Evolutionary conservation across 2,888 invertebrate genomes (phyloP).

Genomic region (Stenichneumon culpator): DNA sequence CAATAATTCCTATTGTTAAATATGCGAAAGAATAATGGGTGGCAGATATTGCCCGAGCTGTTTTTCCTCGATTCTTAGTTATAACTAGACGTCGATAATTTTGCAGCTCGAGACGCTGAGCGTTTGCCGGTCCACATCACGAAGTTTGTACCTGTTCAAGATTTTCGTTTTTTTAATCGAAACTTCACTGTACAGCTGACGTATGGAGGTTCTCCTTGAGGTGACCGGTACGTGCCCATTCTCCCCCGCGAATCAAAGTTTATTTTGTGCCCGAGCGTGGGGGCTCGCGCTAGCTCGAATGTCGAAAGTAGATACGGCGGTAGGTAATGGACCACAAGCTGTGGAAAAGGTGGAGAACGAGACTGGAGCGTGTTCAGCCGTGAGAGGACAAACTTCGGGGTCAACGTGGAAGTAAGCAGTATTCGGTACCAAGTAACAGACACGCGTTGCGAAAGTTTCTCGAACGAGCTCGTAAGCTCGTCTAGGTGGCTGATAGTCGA

Average conservation of each 20-base stretch:
- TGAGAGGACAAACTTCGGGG: conserved; percentile 6
- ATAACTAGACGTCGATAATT: too few relatives aligned
- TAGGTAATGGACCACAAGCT: conserved; percentile 1
- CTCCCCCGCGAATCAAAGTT: neutral
- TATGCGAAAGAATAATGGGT: too few relatives aligned
- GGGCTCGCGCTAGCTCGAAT: conserved; percentile 13
- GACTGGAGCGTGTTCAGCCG: conserved; percentile 8
- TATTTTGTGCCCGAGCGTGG: neutral
- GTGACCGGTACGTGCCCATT: neutral
- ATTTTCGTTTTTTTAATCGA: neutral
- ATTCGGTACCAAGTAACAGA: conserved; percentile 20
- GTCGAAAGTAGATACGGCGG: conserved; percentile 35
- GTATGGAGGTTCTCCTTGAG: neutral
- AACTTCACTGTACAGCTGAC: neutral
- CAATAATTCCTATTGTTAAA: too few relatives aligned
- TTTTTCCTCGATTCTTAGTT: too few relatives aligned
- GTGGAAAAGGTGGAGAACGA: conserved; percentile 42
- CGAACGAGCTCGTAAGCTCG: conserved; percentile 19
- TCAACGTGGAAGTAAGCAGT: conserved; percentile 27
- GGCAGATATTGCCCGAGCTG: too few relatives aligned
- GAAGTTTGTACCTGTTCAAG: too few relatives aligned
- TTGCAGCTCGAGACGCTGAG: too few relatives aligned
- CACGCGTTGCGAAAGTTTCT: conserved; percentile 29
- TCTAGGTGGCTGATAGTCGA: conserved; percentile 19
- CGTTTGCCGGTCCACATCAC: too few relatives aligned